Base-by-base conservation (phyloP, 1,140 invertebrate species). In the Trialeurodes vaporariorum region DNA sequence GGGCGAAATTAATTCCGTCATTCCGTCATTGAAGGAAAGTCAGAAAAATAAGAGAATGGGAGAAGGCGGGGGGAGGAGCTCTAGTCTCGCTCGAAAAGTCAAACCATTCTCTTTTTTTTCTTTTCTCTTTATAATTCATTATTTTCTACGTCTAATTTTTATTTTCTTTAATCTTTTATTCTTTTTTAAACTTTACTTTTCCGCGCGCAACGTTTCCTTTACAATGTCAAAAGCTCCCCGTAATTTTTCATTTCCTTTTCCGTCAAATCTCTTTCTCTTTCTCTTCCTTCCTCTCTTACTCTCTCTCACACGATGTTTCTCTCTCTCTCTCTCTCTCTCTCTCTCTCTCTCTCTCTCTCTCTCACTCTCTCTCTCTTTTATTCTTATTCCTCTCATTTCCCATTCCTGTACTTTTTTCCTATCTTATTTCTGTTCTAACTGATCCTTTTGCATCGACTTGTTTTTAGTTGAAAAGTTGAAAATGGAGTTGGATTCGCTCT, bases 141-240 rank as follows among this genome's bases (percentile, higher is more conserved):
- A 49, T 49, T 9, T n/a, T 49, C 34, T 17, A 49, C 34, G 34
- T 49, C 34, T 49, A 49, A 49, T 49, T 49, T 49, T 49, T 49
- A 49, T 49, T 49, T 49, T 49, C 34, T 49, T 49, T 49, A 49
- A 49, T 49, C 34, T 49, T 49, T 49, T 49, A 49, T 49, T 49
- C 34, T 49, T 9, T 49, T 49, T 49, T 9, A 49, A 49, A n/a
- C n/a, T n/a, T n/a, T n/a, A n/a, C n/a, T 17, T 49, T 49, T 49
- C 5, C 34, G 5, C 34, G 34, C 34, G 5, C 34, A 17, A 49
- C 34, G 34, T 49, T 49, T 49, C 34, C 34, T 49, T 9, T 49
- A 49, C 5, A 49, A 49, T 17, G 34, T 49, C 34, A 49, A 49
- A 49, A 49, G 34, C 34, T 49, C 34, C 17, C 34, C 34, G 34